A percentile compares a stretch with the other conserved stretches of the same genome.
Conservation (phyloP, 2,113 vertebrate species). For the Cyprinodon tularosa region DNA sequence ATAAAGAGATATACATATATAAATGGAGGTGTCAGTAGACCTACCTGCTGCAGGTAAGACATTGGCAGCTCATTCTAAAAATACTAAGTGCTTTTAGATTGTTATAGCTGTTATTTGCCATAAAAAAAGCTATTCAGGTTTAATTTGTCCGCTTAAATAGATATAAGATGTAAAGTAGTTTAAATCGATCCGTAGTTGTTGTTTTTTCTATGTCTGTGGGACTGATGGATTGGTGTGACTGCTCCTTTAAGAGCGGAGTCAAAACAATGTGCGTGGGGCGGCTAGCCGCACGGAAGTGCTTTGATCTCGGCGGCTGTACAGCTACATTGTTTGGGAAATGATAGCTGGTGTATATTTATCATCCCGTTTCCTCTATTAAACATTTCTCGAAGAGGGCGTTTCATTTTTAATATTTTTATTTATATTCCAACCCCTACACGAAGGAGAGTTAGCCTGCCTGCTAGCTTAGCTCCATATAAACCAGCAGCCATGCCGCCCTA, state of each 20-base stretch:
- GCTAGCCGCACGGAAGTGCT: slow-evolving; percentile 70
- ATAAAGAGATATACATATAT: too few relatives aligned
- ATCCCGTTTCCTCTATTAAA: slow-evolving; percentile 11
- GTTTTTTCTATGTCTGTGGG: too few relatives aligned
- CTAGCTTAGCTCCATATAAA: slow-evolving; percentile 36
- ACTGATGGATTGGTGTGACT: slow-evolving; percentile 19
- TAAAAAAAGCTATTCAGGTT: too few relatives aligned
- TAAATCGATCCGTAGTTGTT: background rate
- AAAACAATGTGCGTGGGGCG: slow-evolving; percentile 75
- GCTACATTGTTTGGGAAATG: slow-evolving; percentile 47
- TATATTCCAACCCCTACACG: slow-evolving; percentile 6
- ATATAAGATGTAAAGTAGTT: too few relatives aligned
- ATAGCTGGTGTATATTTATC: slow-evolving; percentile 30
- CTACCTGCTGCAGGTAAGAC: too few relatives aligned
- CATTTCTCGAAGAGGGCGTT: background rate
- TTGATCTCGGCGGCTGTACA: slow-evolving; percentile 29
- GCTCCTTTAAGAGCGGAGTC: slow-evolving; percentile 74
- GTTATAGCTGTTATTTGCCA: too few relatives aligned
- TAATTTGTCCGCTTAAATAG: too few relatives aligned
- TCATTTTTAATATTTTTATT: slow-evolving; percentile 13
- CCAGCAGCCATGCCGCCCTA: slow-evolving; percentile 77
- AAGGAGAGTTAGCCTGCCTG: slow-evolving; percentile 36
- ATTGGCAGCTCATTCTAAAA: too few relatives aligned
- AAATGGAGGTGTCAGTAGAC: too few relatives aligned
- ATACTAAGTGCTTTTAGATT: too few relatives aligned